Percentiles rank a stretch among this genome's conserved stretches.
Conservation (phyloP, 2,888 invertebrate species). For the Polyploca ridens region DNA sequence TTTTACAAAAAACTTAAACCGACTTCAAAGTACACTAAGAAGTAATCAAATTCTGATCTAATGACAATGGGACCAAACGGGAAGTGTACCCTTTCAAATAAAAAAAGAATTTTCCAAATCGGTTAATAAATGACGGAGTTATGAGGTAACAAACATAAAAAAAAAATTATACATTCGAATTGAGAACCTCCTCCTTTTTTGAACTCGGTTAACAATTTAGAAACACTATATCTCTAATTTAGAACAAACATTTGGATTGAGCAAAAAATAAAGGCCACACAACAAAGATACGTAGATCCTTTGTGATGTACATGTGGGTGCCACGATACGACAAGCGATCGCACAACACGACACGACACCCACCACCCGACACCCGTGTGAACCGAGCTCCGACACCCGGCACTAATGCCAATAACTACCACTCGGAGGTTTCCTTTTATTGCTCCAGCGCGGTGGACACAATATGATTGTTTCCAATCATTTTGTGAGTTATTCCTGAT, state of each 20-base stretch:
- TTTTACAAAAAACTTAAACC: no score
- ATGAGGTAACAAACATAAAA: no score
- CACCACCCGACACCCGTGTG: conserved; percentile 13
- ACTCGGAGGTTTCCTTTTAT: conserved; percentile 18
- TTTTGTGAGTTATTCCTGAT: background rate
- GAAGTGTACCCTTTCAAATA: no score
- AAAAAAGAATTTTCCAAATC: no score
- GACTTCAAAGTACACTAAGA: no score
- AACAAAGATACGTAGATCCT: background rate
- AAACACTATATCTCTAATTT: background rate
- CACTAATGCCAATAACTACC: conserved; percentile 8
- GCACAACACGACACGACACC: no score
- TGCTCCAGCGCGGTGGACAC: background rate
- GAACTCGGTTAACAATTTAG: no score
- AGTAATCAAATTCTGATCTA: no score
- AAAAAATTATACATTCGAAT: no score
- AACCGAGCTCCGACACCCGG: conserved; percentile 13
- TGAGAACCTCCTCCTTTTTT: no score
- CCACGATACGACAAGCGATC: background rate
- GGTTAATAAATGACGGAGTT: no score
- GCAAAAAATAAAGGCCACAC: background rate
- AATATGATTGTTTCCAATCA: background rate
- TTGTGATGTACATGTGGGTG: background rate
- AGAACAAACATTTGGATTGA: background rate
- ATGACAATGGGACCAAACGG: no score